A percentile compares a stretch with the other conserved stretches of the same genome.
phyloP scores from a whole-genome alignment of 2,888 invertebrate species.

The Brachypalpus laphriformis region DNA sequence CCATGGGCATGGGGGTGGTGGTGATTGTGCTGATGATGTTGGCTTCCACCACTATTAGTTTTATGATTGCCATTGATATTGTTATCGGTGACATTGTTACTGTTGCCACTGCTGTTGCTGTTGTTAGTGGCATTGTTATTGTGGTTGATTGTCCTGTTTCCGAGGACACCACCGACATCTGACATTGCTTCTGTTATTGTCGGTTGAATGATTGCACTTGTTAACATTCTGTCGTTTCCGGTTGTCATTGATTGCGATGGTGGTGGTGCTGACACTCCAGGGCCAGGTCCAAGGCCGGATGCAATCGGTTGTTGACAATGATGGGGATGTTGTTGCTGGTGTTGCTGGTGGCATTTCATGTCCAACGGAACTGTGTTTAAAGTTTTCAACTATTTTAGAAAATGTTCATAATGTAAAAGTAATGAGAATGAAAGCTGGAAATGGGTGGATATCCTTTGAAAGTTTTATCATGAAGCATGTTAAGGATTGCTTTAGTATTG shows the following conservation, averaged over 20 bases:
- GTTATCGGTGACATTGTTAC: constrained; percentile 74
- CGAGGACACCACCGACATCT: constrained; percentile 76
- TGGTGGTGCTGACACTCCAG: constrained; percentile 59
- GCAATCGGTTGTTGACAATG: constrained; percentile 76
- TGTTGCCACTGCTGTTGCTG: constrained; percentile 76
- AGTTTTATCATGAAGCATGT: constrained; percentile 7
- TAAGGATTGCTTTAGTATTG: neutral
- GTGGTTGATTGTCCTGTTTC: constrained; percentile 76
- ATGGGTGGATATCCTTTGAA: constrained; percentile 47
- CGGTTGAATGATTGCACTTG: constrained; percentile 79
- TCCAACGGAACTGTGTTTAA: constrained; percentile 81
- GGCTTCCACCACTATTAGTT: constrained; percentile 73
- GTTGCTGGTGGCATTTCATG: constrained; percentile 81
- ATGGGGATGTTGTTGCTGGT: constrained; percentile 75
- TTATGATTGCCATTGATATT: constrained; percentile 74
- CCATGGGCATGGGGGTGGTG: constrained; percentile 10
- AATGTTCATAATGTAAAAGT: constrained; percentile 69
- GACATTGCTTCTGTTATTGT: constrained; percentile 75
- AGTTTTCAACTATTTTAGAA: constrained; percentile 69
- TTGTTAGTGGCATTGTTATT: constrained; percentile 72
- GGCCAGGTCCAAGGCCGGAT: constrained; percentile 76
- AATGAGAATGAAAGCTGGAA: neutral
- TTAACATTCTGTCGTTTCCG: constrained; percentile 83
- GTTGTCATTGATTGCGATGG: constrained; percentile 79
- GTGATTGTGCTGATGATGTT: constrained; percentile 48